phyloP scores from a whole-genome alignment of 1,140 invertebrate genomes.

The Zaprionus tsacasi region DNA sequence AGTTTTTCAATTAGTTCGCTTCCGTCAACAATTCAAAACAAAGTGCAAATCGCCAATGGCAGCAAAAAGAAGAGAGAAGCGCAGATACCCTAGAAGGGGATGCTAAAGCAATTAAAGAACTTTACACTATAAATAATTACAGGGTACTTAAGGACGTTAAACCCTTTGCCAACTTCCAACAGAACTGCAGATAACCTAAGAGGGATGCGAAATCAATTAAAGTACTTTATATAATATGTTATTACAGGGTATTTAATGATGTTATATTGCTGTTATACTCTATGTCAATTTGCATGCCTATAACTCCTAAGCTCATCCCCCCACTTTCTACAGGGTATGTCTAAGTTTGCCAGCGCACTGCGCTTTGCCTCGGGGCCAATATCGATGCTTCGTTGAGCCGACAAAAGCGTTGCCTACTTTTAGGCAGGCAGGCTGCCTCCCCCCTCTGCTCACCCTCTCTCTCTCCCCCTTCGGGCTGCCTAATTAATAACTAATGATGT shows the following conservation, averaged over 20 bases:
- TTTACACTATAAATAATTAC: too few relatives aligned
- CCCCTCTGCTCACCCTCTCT: not conserved
- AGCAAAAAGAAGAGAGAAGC: too few relatives aligned
- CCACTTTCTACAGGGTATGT: not conserved
- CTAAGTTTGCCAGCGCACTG: conserved; percentile 15
- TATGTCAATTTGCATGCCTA: too few relatives aligned
- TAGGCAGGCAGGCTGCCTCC: not conserved
- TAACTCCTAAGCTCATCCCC: not conserved
- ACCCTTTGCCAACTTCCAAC: too few relatives aligned
- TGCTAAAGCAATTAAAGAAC: too few relatives aligned
- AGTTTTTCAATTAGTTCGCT: conserved; percentile 76
- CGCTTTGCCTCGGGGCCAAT: conserved; percentile 53
- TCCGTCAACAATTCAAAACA: conserved; percentile 62
- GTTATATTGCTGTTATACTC: too few relatives aligned
- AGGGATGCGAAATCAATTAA: too few relatives aligned
- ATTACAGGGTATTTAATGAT: too few relatives aligned
- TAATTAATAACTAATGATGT: conserved; percentile 82
- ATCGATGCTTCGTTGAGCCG: conserved; percentile 53
- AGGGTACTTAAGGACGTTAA: too few relatives aligned
- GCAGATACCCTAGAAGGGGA: too few relatives aligned
- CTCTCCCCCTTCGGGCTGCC: conserved; percentile 25
- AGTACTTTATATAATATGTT: too few relatives aligned
- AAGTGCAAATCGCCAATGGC: not conserved
- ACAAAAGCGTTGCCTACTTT: conserved; percentile 56
- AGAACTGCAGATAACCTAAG: too few relatives aligned